These are phyloP conservation scores for Drosophila paulistorum DNA, from an alignment of 1,140 invertebrate genomes.

Conservation along the genomic window DNA sequence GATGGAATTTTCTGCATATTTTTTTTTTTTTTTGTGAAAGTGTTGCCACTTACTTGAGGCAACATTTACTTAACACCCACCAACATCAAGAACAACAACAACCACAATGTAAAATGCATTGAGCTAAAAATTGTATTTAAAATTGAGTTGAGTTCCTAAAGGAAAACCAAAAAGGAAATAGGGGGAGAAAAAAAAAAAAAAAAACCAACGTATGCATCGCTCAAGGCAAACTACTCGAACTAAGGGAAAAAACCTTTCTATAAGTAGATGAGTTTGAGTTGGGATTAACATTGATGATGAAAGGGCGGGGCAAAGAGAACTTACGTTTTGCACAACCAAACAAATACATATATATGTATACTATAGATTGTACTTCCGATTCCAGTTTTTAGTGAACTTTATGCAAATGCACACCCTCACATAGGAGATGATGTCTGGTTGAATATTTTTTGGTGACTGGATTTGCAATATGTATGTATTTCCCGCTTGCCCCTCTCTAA, in stretches of 20 bases:
- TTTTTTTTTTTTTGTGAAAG: constrained; percentile 33
- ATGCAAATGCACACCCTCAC: constrained; percentile 67
- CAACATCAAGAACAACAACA: constrained; percentile 57
- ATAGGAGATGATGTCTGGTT: constrained; percentile 21
- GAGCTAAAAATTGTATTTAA: constrained; percentile 77
- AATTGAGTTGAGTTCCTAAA: constrained; percentile 43
- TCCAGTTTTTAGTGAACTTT: constrained; percentile 54
- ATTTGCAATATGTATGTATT: constrained; percentile 25
- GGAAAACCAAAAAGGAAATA: neutral
- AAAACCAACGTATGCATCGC: constrained; percentile 53
- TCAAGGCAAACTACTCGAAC: constrained; percentile 29
- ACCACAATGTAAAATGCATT: constrained; percentile 54
- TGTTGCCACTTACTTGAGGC: constrained; percentile 73
- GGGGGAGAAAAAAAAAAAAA: neutral
- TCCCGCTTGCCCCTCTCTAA: neutral
- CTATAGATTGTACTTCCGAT: constrained; percentile 52
- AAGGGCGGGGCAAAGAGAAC: neutral
- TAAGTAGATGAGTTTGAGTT: constrained; percentile 33
- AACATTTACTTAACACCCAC: constrained; percentile 77
- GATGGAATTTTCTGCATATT: constrained; percentile 23
- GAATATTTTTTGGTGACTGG: constrained; percentile 39
- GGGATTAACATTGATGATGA: neutral
- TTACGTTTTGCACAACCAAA: neutral
- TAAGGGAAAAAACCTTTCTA: constrained; percentile 37
- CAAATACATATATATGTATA: neutral